Evolutionary conservation across 2,888 invertebrate species (phyloP).

Genomic region (Oscheius sp.): DNA sequence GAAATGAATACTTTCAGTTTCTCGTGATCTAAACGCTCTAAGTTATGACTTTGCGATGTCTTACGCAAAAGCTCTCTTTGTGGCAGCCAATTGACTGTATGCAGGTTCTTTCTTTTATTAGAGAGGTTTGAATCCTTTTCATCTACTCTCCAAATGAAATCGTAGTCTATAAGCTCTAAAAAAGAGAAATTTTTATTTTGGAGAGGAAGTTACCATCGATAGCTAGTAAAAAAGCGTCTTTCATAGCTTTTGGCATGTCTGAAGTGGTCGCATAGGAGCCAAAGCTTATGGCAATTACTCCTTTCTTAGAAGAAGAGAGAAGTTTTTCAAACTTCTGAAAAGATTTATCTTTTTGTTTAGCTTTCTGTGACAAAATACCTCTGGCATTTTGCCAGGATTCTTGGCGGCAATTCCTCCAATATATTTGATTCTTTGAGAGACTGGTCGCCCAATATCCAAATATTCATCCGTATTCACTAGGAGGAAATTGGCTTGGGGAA

Average conservation of each 20-base stretch:
- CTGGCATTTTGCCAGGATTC: constrained; percentile 18
- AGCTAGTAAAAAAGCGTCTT: constrained; percentile 23
- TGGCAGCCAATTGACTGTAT: constrained; percentile 28
- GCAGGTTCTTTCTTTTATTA: constrained; percentile 9
- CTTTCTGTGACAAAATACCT: neutral
- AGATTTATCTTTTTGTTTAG: neutral
- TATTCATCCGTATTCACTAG: constrained; percentile 23
- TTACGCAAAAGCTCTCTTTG: constrained; percentile 29
- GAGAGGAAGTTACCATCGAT: constrained; percentile 12
- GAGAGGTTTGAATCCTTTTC: constrained; percentile 6
- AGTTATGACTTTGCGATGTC: no score
- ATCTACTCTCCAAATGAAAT: constrained; percentile 26
- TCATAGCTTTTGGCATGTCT: constrained; percentile 30
- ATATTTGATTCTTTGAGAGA: constrained; percentile 22
- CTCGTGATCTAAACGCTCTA: constrained; percentile 6
- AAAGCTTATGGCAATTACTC: constrained; percentile 27
- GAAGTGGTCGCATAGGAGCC: constrained; percentile 29
- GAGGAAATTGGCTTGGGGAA: constrained; percentile 12
- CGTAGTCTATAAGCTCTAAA: constrained; percentile 22
- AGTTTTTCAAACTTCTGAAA: constrained; percentile 23
- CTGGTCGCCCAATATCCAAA: constrained; percentile 19
- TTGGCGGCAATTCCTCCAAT: constrained; percentile 30
- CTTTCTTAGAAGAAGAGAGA: constrained; percentile 5
- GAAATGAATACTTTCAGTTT: constrained; percentile 25
- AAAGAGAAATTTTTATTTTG: neutral